Percentiles rank a stretch among this genome's conserved stretches.
Evolutionary conservation across 1,140 invertebrate species (phyloP).

Genomic region (Drosophila kepulauana): DNA sequence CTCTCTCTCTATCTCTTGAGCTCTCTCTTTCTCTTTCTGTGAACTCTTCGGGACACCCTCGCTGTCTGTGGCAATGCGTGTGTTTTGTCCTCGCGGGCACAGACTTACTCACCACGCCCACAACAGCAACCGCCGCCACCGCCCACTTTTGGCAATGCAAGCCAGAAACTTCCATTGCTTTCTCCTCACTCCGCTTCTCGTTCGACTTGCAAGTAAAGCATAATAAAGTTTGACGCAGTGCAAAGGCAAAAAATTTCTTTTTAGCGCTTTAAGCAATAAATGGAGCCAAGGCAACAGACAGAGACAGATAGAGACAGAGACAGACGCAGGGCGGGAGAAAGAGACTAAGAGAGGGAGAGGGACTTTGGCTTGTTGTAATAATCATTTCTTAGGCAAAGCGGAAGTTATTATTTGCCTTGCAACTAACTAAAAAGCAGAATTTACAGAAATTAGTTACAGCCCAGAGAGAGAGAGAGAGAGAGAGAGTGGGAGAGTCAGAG

Average conservation of each 20-base stretch:
- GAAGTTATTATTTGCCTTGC: conserved; percentile 56
- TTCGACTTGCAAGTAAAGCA: not conserved
- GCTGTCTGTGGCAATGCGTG: not conserved
- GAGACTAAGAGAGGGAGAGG: not conserved
- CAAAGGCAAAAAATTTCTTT: conserved; percentile 42
- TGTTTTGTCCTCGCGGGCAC: conserved; percentile 19
- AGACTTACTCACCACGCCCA: conserved; percentile 10
- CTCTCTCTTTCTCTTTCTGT: not conserved
- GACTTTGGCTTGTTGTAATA: conserved; percentile 14
- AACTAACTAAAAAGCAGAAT: conserved; percentile 45
- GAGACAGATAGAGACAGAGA: not conserved
- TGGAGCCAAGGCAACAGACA: not conserved
- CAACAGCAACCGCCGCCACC: not conserved
- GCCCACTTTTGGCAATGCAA: not conserved
- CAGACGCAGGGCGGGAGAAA: not conserved
- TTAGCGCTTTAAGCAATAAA: conserved; percentile 41
- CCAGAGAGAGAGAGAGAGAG: not conserved
- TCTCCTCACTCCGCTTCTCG: not conserved
- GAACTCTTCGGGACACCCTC: conserved; percentile 13
- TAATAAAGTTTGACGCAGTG: conserved; percentile 49
- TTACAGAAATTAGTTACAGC: conserved; percentile 45
- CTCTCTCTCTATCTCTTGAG: no score
- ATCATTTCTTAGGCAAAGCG: conserved; percentile 54
- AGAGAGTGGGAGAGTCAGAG: not conserved
- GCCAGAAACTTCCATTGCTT: conserved; percentile 36